phyloP scores from a whole-genome alignment of 2,888 invertebrate genomes.

The Amiota mariae region DNA sequence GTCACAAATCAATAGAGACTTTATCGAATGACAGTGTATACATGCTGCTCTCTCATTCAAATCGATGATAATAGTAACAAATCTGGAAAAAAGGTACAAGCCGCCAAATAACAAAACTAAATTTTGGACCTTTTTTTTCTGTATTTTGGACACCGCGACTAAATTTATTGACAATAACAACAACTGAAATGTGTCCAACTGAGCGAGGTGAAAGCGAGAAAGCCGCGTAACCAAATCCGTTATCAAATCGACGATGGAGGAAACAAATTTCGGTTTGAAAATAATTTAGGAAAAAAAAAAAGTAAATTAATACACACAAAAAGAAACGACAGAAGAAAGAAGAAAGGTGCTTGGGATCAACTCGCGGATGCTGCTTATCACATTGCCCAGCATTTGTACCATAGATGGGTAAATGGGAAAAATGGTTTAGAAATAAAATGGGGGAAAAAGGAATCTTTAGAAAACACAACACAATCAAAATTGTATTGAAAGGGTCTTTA shows the following conservation, averaged over 20 bases:
- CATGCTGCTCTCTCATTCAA: slow-evolving; percentile 9
- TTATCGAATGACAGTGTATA: slow-evolving; percentile 52
- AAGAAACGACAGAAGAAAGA: slow-evolving; percentile 6
- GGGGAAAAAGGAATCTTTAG: background rate
- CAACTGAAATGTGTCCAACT: slow-evolving; percentile 14
- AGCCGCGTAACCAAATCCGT: slow-evolving; percentile 6
- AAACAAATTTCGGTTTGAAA: background rate
- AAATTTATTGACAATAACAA: slow-evolving; percentile 61
- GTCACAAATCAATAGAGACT: slow-evolving; percentile 69
- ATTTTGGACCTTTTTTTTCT: background rate
- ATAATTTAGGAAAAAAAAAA: slow-evolving; percentile 36
- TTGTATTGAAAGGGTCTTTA: background rate
- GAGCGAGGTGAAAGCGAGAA: slow-evolving; percentile 2
- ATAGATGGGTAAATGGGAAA: too few relatives aligned
- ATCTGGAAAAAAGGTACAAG: slow-evolving; percentile 47
- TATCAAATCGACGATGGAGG: background rate
- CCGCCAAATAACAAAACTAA: slow-evolving; percentile 38
- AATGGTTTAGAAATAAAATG: too few relatives aligned
- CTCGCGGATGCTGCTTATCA: slow-evolving; percentile 6
- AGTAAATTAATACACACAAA: slow-evolving; percentile 41
- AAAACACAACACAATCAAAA: background rate
- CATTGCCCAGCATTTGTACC: too few relatives aligned
- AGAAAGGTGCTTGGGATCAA: slow-evolving; percentile 2
- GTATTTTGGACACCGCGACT: slow-evolving; percentile 34
- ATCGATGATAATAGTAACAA: slow-evolving; percentile 31